These are phyloP conservation scores for Macrochelys suwanniensis DNA, from an alignment of 2,797 vertebrate species.

Conservation along the genomic window DNA sequence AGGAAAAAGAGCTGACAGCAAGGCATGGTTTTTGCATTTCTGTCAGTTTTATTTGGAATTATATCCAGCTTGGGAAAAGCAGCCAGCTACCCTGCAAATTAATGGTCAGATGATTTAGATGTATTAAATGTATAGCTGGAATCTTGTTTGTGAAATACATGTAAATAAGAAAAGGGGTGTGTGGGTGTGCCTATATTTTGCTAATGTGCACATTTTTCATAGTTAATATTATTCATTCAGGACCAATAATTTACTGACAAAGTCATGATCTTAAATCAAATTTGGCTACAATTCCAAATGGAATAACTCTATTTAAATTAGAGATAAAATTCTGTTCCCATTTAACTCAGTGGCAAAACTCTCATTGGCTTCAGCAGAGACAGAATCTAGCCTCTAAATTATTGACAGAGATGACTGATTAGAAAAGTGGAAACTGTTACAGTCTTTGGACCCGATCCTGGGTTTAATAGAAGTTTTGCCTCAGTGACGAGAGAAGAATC, in stretches of 20 bases:
- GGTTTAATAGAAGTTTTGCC: slow-evolving; percentile 41
- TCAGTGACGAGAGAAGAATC: background rate
- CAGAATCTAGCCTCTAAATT: background rate
- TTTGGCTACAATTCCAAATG: slow-evolving; percentile 9
- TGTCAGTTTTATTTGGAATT: slow-evolving; percentile 30
- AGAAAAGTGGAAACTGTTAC: background rate
- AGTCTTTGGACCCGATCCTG: background rate
- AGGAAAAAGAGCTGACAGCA: background rate
- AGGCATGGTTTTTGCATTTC: slow-evolving; percentile 48
- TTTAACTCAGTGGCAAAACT: slow-evolving; percentile 7
- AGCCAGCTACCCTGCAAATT: slow-evolving; percentile 37
- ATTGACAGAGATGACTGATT: slow-evolving; percentile 27
- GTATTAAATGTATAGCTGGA: slow-evolving; percentile 14
- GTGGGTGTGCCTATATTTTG: background rate
- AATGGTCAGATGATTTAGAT: slow-evolving; percentile 46
- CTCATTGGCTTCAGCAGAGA: slow-evolving; percentile 26
- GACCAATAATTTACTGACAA: slow-evolving; percentile 27
- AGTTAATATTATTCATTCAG: slow-evolving; percentile 17
- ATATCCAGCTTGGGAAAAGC: slow-evolving; percentile 37
- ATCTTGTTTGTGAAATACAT: background rate
- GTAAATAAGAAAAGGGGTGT: background rate
- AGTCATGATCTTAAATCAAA: background rate
- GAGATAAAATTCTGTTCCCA: background rate
- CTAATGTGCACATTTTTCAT: background rate
- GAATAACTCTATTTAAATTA: background rate